Percentiles rank a stretch among this genome's conserved stretches.
Conservation (phyloP, 1,140 invertebrate genomes). For the Trichonephila inaurata region DNA sequence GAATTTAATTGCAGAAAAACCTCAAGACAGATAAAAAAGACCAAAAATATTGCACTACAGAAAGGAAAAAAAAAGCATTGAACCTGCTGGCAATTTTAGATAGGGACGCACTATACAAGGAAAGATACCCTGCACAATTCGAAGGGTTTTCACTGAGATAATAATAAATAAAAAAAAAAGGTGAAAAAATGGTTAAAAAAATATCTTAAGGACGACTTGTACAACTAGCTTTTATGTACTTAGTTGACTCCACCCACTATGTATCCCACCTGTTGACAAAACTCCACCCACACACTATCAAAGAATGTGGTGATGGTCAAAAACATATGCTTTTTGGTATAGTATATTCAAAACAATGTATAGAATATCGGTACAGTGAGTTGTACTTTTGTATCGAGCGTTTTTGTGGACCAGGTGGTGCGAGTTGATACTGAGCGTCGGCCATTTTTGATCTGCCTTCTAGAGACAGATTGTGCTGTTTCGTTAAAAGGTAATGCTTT, state of each 20-base stretch:
- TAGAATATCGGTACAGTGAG: background rate
- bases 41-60: background rate
- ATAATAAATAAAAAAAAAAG: slow-evolving; percentile 24
- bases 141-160: background rate
- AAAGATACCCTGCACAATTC: background rate
- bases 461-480: background rate
- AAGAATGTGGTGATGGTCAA: background rate
- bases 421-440: background rate
- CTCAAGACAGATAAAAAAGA: background rate
- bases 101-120: slow-evolving; percentile 35
- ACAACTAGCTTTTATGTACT: slow-evolving; percentile 58
- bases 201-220: slow-evolving; percentile 64
- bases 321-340: background rate
- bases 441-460: slow-evolving; percentile 50
- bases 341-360: background rate
- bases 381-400: background rate
- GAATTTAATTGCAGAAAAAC: slow-evolving; percentile 44
- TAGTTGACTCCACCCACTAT: slow-evolving; percentile 59
- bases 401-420: slow-evolving; percentile 49
- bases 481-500: background rate
- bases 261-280: slow-evolving; percentile 59
- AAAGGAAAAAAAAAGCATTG: background rate
- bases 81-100: too few species aligned
- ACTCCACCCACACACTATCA: slow-evolving; percentile 61
- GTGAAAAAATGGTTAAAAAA: background rate